A percentile compares a stretch with the other conserved stretches of the same genome.
Conservation (phyloP, 2,113 vertebrate species). For the Mormyrus iriodes region DNA sequence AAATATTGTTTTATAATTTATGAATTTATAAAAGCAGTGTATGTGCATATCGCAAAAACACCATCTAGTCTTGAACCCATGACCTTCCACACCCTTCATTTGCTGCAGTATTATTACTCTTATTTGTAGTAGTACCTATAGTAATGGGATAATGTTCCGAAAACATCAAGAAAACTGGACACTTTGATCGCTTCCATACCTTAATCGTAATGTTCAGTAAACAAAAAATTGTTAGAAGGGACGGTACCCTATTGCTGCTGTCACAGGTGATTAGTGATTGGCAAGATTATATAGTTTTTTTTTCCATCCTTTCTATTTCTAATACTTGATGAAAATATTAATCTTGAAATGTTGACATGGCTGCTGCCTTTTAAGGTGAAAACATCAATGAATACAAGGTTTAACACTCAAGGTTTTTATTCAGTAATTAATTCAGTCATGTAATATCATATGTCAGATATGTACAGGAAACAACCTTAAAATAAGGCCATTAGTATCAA, state of each 20-base stretch:
- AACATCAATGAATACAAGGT: background rate
- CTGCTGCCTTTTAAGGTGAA: background rate
- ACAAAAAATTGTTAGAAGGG: background rate
- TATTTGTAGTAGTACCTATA: background rate
- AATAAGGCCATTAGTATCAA: constrained; percentile 24
- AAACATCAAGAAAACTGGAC: background rate
- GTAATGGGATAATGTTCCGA: background rate
- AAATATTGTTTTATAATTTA: background rate
- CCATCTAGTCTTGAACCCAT: background rate
- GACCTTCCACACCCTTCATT: background rate
- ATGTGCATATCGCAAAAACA: background rate
- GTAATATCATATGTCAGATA: constrained; percentile 19
- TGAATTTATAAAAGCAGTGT: background rate
- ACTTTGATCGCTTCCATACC: background rate
- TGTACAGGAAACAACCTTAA: constrained; percentile 24
- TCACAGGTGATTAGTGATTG: background rate
- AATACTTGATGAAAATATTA: background rate
- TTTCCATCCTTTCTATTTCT: background rate
- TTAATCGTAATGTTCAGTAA: background rate
- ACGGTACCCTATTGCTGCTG: background rate
- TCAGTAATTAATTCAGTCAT: constrained; percentile 7
- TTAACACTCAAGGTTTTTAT: constrained; percentile 26
- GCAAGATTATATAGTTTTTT: background rate
- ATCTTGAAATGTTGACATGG: background rate
- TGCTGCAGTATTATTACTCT: background rate